phyloP scores from a whole-genome alignment of 2,113 vertebrate species.

The Pionites leucogaster region DNA sequence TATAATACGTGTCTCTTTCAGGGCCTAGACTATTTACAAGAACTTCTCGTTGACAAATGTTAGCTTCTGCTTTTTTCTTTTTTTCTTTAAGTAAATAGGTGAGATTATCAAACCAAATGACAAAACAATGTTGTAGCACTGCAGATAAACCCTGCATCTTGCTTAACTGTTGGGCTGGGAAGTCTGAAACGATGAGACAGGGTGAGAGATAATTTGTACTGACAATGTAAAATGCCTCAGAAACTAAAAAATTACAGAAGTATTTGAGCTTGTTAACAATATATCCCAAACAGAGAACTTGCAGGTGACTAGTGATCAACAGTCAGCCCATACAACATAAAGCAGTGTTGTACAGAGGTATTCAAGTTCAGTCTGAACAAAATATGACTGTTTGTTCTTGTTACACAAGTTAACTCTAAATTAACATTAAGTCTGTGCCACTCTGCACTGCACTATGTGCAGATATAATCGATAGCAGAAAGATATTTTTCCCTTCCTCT shows the following conservation, averaged over 20 bases:
- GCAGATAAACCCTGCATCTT: background rate
- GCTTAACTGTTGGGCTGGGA: background rate
- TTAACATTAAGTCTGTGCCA: background rate
- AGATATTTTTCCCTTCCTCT: background rate
- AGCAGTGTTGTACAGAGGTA: background rate
- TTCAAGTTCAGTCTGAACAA: background rate
- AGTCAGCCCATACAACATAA: background rate
- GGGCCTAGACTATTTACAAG: background rate
- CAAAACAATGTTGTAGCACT: fast-evolving
- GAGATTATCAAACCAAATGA: background rate
- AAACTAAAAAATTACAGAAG: background rate
- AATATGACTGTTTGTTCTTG: background rate
- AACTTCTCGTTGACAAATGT: background rate
- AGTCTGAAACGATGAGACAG: background rate
- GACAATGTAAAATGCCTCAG: background rate
- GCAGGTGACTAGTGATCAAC: background rate
- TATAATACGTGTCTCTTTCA: background rate
- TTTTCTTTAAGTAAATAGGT: background rate
- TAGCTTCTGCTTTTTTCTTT: background rate
- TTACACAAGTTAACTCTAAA: background rate
- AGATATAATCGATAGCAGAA: background rate
- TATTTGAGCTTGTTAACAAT: background rate
- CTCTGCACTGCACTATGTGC: background rate
- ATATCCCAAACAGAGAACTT: background rate
- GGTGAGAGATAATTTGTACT: background rate